Evolutionary conservation across 2,113 vertebrate species (phyloP).

Genomic region (Coturnix japonica): DNA sequence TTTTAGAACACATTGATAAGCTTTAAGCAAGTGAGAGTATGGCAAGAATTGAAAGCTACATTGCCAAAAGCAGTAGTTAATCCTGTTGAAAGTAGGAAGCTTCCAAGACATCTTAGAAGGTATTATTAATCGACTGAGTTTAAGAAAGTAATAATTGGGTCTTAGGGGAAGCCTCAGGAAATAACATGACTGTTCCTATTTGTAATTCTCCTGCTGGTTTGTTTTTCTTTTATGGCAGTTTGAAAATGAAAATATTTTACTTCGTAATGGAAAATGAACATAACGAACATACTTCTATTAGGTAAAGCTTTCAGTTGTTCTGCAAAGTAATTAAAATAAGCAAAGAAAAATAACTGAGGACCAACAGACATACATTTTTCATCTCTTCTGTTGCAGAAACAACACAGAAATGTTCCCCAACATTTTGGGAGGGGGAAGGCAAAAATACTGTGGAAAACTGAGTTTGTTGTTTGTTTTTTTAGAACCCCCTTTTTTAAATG

Average conservation of each 20-base stretch:
- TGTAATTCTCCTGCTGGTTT: background rate
- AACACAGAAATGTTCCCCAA: background rate
- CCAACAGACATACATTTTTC: background rate
- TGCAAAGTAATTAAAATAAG: background rate
- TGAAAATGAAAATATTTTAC: constrained; percentile 26
- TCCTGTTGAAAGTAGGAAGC: constrained; percentile 11
- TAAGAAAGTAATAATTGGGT: background rate
- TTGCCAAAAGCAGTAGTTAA: constrained; percentile 2
- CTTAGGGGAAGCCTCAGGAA: background rate
- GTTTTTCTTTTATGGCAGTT: background rate
- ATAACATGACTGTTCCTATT: background rate
- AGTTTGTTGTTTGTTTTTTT: background rate
- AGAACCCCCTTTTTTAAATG: background rate
- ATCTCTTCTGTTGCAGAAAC: background rate
- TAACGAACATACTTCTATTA: background rate
- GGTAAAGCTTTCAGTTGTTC: background rate
- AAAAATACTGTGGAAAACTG: background rate
- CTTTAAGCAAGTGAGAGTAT: background rate
- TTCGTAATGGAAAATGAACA: background rate
- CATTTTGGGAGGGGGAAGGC: background rate
- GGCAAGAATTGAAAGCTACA: background rate
- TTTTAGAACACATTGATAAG: background rate
- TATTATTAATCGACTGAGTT: background rate
- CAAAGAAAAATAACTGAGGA: background rate
- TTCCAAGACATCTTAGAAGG: background rate